Base-by-base conservation (phyloP, 1,140 invertebrate genomes). In the Argopecten irradians region DNA sequence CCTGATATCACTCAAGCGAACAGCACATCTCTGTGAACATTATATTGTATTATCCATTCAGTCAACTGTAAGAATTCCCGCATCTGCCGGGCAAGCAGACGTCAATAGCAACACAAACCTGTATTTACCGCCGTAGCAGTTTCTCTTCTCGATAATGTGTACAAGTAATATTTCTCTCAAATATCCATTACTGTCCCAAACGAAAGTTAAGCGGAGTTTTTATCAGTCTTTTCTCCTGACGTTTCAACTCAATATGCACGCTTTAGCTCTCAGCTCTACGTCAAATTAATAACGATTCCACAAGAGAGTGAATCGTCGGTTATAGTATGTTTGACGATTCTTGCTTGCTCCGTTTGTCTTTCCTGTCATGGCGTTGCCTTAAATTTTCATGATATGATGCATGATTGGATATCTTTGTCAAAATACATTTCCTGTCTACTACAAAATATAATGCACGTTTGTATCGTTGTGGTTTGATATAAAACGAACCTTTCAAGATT, bases 201-300 rank as follows among this genome's bases (percentile, higher is more conserved):
- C 28, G 55, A 71, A 71, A 71, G 55, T 71, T 71, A 71, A 71
- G 55, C 55, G 55, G 55, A 71, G 8, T 71, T 71, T 71, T 71
- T 71, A 71, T 71, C 7, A 71, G 55, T 16, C n/a, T 71, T 71
- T 71, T 1, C 55, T 71, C 22, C 13, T 71, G n/a, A 71, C n/a
- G 55, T 71, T n/a, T 22, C 8, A 22, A 28, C 55, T 71, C n/a
- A 71, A 71, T 71, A 71, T 71, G 55, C 55, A 71, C 55, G 28
- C 55, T 71, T 71, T n/a, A 71, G 55, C 55, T 71, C 22, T n/a
- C 55, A n/a, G n/a, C 55, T 71, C 55, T 71, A 28, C 55, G 55
- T 71, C 55, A 71, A 71, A 71, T 71, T 71, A 71, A 71, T 71
- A 71, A 71, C 55, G 5, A 11, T 71, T 71, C n/a, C 55, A n/a